Evolutionary conservation across 2,888 invertebrate genomes (phyloP), one percentile per base, ranked within the genome.

Genomic region (Amphipoea oculea): DNA sequence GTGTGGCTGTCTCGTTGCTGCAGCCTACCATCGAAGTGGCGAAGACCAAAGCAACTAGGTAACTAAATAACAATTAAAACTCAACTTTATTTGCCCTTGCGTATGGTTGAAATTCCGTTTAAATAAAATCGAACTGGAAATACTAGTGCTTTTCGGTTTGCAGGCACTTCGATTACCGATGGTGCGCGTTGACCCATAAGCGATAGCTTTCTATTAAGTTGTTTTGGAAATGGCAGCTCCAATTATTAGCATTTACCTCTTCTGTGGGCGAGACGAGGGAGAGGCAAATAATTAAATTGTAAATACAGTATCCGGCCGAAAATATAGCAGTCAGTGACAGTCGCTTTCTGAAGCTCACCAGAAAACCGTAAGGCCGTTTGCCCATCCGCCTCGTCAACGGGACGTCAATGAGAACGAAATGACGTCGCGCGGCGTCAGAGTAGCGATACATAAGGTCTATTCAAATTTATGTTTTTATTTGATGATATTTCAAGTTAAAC

Each of bases 191-290:
- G 5, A 17, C 42, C 6, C 12, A 17, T 54, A 60, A 0, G 5
- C 7, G 29, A 36, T n/a, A 23, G 17, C 23, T 54, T 57, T 54
- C 4, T 40, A 36, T 62, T 51, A 17, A 68, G n/a, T 36, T 40
- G 36, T 57, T 9, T 75, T 45, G 63, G 17, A 42, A 45, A 78
- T 54, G 54, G 20, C 79, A 29, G 54, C 45, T 71, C 45, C 7
- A 79, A 70, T 45, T 20, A 57, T 51, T 42, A 6, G 2, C 40
- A n/a, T 57, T 40, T 40, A 65, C 7, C 23, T 63, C 36, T 72
- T 40, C 9, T 48, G n/a, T 57, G 23, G 72, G 79, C 12, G n/a
- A 63, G 60, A 36, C 57, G 23, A 80, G 29, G 12, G 14, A 54
- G 54, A 54, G 14, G 7, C n/a, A 40, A 54, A 51, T n/a, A 71